These are phyloP conservation scores for Rhabdornis inornatus DNA, from an alignment of 2,113 vertebrate species.

Conservation along the genomic window DNA sequence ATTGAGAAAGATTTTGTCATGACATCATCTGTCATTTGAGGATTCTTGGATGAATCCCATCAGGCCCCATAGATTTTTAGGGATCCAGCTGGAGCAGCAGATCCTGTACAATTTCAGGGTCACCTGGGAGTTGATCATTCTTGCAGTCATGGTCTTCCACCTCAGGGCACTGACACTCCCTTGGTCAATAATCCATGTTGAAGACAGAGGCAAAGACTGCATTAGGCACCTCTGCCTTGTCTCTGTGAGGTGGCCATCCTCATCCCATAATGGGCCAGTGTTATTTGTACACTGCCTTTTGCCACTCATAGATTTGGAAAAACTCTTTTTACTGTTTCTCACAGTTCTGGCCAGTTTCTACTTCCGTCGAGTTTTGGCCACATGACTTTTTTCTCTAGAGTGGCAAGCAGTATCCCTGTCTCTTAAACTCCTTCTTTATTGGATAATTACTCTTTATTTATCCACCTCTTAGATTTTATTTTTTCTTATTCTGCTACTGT, in stretches of 20 bases:
- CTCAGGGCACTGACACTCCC: too few species aligned
- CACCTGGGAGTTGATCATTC: neutral
- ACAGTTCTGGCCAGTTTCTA: neutral
- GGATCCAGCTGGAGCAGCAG: neutral
- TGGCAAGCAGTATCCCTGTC: neutral
- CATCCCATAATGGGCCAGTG: too few species aligned
- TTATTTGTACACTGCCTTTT: neutral
- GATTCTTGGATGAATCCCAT: neutral
- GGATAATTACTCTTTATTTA: neutral
- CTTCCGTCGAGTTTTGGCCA: accelerated
- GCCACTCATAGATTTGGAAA: neutral
- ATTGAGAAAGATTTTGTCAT: neutral
- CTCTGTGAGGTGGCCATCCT: too few species aligned
- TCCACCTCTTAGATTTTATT: neutral
- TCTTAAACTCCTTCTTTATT: neutral
- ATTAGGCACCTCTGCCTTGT: neutral
- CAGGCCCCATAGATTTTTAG: neutral
- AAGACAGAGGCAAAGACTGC: neutral
- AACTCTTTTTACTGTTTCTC: neutral
- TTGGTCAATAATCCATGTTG: neutral
- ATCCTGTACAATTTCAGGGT: neutral
- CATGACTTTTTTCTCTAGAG: neutral
- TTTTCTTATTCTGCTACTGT: neutral
- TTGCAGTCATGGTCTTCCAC: neutral
- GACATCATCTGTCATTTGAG: neutral